Base-by-base conservation (phyloP, 2,113 vertebrate genomes). In the Petromus typicus region DNA sequence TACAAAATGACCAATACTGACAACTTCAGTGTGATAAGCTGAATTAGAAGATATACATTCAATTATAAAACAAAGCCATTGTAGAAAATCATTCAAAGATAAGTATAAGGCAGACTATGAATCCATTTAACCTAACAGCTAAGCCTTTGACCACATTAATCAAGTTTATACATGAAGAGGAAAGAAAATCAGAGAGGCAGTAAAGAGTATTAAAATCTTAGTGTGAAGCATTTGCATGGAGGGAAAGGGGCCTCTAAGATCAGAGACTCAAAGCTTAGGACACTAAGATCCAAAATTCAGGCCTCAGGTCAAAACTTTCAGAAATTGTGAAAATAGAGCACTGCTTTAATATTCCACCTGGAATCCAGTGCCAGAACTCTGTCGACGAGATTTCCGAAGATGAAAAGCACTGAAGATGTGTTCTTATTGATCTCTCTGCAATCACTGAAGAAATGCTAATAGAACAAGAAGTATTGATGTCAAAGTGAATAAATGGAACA, bases 371-470 rank as follows among this genome's bases (percentile, higher is more conserved):
- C 75, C 86, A 84, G 71, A 59, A 23, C 40, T 88, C 71, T 37
- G 93, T 7, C 73, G 63, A 64, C 71, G 86, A 40, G 54, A 78
- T 89, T 95, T 91, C 76, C 89, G 25, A 59, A 95, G 73, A 93
- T 69, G 78, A 75, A 96, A 86, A 90, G 57, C 86, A 18, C 51
- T 85, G 78, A 56, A 80, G 9, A 40, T 16, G 48, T 81, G 59
- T 51, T 95, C 93, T 90, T 75, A 89, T 76, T 92, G 76, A 95
- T 75, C 71, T 91, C 86, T 81, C 13, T 73, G 75, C 96, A 95
- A 85, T 96, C 80, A 91, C 59, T 78, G 48, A 86, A 85, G 69
- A 93, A 87, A 63, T 87, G 34, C 80, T 95, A 89, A 97, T 57
- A 89, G 64, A 87, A 95, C 86, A 73, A 83, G 71, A 95, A 69